phyloP scores from a whole-genome alignment of 2,797 vertebrate genomes.

The Tenualosa thibaudeaui region DNA sequence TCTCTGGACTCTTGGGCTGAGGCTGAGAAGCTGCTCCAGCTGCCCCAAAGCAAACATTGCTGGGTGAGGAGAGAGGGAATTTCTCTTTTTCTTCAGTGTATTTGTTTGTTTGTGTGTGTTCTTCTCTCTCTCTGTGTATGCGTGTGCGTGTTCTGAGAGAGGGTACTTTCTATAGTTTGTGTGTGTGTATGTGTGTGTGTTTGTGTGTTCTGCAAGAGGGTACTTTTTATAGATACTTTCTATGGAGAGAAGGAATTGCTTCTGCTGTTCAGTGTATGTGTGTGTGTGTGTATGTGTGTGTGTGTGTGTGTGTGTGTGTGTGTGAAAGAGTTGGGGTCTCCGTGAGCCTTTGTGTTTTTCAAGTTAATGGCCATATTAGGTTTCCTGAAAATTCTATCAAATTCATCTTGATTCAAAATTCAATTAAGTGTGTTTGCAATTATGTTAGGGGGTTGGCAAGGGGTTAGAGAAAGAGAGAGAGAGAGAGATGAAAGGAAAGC shows the following conservation, averaged over 20 bases:
- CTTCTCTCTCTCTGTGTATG: not conserved
- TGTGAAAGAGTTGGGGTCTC: not conserved
- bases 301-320: slow-evolving; percentile 19
- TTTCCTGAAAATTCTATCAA: slow-evolving; percentile 16
- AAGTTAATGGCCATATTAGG: slow-evolving; percentile 11
- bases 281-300: not conserved
- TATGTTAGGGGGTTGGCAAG: slow-evolving; percentile 14
- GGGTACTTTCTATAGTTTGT: not conserved
- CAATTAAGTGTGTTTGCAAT: slow-evolving; percentile 22
- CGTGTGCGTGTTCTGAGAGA: not conserved
- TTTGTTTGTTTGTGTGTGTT: not conserved
- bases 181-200: not conserved
- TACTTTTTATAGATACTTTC: too few relatives aligned
- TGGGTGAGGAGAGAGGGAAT: too few relatives aligned
- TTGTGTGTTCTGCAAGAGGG: not conserved
- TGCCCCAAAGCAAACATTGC: too few relatives aligned
- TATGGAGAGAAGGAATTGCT: too few relatives aligned
- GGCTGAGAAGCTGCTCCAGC: too few relatives aligned
- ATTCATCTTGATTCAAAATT: slow-evolving; percentile 22
- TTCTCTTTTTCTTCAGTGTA: not conserved
- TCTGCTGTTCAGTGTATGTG: not conserved
- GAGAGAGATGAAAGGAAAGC: not conserved
- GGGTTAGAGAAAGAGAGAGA: not conserved
- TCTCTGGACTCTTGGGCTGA: too few relatives aligned
- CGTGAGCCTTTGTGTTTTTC: not conserved